Base-by-base conservation (phyloP, 92 coral and sea anemone species). In the Parazoanthus darwini region DNA sequence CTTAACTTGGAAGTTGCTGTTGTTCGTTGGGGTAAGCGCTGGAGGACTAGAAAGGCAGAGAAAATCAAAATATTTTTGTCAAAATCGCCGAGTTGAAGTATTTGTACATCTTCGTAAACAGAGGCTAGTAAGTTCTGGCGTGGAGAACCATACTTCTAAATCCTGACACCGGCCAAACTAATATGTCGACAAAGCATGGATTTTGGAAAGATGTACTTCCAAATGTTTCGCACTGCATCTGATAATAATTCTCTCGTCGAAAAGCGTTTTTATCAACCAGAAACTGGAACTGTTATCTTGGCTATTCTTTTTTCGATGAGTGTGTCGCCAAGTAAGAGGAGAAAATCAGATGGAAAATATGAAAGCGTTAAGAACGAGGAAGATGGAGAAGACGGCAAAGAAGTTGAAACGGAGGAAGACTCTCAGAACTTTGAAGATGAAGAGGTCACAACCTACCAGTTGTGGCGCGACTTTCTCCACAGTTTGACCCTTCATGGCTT, bases 401-500 rank as follows among this genome's bases (percentile, higher is more conserved):
- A 84, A 13, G 35, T 22, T n/a, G 82, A 63, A 20, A 42, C 20
- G 16, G 82, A 65, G 50, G 50, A 76, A 82, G 78, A 77, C 29
- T 46, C 46, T 16, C 37, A 84, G 4, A 86, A 86, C 22, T 86
- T 70, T 38, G 93, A 90, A 33, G 94, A 92, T 3, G 90, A 90
- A 7, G 90, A 66, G 39, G 79, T 89, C 7, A 88, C 88, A 1
- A 92, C 94, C 0, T 70, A 85, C 82, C 89, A 93, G 66, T 81
- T 96, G 78, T 96, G 99, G 99, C 96, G 92, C 56, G 93, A 96
- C n/a, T 96, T 96, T 86, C 91, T 96, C 75, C 99, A 95, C 73
- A 95, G 96, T 46, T 89, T 96, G 36, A 93, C 99, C 42, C 97
- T 96, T 43, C 99, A 96, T 82, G 99, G 99, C 63, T 96, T 96